These are phyloP conservation scores for Acrossocheilus fasciatus DNA, from an alignment of 2,797 vertebrate species.

Conservation along the genomic window DNA sequence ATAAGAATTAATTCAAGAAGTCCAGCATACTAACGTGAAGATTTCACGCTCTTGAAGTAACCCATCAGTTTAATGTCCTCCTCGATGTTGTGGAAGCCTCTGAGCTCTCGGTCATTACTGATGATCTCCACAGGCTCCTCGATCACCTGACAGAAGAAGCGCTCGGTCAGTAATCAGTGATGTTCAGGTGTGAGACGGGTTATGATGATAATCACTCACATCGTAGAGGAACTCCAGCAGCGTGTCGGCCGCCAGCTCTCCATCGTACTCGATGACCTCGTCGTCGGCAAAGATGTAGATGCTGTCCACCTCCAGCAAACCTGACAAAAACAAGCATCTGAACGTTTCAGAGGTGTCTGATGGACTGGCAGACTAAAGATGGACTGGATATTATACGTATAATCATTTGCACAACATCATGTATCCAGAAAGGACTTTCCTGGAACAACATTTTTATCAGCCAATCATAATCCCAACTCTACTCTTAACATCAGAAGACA, in stretches of 20 bases:
- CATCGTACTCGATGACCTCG: slow-evolving; percentile 91
- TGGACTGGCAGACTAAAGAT: neutral
- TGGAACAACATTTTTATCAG: neutral
- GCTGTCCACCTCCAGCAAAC: slow-evolving; percentile 89
- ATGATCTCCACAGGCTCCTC: slow-evolving; percentile 93
- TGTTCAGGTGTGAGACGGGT: neutral
- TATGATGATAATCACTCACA: slow-evolving; percentile 73
- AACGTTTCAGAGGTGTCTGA: neutral
- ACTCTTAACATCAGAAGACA: neutral
- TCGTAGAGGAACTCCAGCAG: slow-evolving; percentile 93
- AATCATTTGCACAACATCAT: neutral
- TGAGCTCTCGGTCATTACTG: slow-evolving; percentile 87
- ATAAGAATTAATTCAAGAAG: neutral
- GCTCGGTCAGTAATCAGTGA: neutral
- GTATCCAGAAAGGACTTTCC: neutral
- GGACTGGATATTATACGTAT: neutral
- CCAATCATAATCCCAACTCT: neutral
- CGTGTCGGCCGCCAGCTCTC: slow-evolving; percentile 89
- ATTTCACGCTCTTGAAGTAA: slow-evolving; percentile 89
- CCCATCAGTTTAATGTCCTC: slow-evolving; percentile 91
- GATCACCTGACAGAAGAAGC: slow-evolving; percentile 80
- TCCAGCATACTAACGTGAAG: slow-evolving; percentile 77
- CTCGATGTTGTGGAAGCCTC: slow-evolving; percentile 88
- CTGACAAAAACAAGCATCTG: slow-evolving; percentile 65
- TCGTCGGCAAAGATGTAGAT: slow-evolving; percentile 90